Percentiles rank a stretch among this genome's conserved stretches.
Conservation (phyloP, 2,113 vertebrate species). For the Marmota monax region DNA sequence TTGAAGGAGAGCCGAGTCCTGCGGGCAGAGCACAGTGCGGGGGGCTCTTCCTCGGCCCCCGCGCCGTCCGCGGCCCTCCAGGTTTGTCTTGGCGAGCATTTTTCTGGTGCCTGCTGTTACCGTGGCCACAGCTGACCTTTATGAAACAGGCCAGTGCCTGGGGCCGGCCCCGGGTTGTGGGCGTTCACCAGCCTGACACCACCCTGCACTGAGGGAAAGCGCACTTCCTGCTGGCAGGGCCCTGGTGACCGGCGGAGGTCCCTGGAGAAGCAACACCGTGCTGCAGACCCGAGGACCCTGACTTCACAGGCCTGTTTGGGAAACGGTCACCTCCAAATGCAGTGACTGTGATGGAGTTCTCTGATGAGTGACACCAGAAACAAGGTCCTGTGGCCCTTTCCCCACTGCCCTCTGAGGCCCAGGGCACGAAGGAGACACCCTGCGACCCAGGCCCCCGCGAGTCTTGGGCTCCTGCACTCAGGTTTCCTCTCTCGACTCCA, state of each 20-base stretch:
- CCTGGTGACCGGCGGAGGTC: not conserved
- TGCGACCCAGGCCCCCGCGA: too few relatives aligned
- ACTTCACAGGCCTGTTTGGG: not conserved
- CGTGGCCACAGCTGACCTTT: not conserved
- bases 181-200: not conserved
- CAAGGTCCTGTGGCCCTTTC: not conserved
- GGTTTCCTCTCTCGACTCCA: not conserved
- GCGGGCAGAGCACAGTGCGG: too few relatives aligned
- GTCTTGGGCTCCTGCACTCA: not conserved
- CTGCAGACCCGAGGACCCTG: not conserved
- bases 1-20: not conserved
- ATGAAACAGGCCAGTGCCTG: not conserved
- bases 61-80: not conserved
- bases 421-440: not conserved
- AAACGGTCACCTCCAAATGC: not conserved
- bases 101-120: not conserved
- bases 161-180: too few relatives aligned
- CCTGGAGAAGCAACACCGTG: not conserved
- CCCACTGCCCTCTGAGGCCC: too few relatives aligned
- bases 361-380: not conserved
- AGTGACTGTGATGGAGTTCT: not conserved
- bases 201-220: not conserved
- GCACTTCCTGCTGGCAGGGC: constrained; percentile 8
- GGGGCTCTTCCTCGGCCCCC: not conserved
- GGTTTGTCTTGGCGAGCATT: constrained; percentile 10